Evolutionary conservation across 2,797 vertebrate species (phyloP).

Genomic region (Pithecia hirsuta): DNA sequence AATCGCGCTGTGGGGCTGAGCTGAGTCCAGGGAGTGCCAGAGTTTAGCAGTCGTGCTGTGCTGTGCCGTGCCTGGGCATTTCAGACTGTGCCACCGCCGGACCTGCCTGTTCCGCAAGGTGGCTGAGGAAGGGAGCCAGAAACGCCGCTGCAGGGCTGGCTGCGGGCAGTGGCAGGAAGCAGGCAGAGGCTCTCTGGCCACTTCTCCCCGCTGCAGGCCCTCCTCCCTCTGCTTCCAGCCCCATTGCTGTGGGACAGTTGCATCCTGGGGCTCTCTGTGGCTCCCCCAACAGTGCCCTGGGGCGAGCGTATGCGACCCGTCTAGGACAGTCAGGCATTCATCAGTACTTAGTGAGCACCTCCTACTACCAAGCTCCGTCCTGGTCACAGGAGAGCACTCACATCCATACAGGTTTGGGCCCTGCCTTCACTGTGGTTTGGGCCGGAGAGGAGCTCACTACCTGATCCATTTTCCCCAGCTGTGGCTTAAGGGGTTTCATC

Average conservation of each 20-base stretch:
- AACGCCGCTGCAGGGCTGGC: accelerated
- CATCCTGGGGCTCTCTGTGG: background rate
- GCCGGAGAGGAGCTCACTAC: background rate
- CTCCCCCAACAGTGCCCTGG: no score
- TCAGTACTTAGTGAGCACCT: background rate
- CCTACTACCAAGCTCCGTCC: background rate
- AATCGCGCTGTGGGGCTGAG: background rate
- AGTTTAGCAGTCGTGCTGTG: background rate
- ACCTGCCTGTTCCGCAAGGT: no score
- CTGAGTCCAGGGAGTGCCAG: no score
- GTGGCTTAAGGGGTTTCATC: background rate
- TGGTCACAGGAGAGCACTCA: no score
- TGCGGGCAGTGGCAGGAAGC: background rate
- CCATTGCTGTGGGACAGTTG: background rate
- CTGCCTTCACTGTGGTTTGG: background rate
- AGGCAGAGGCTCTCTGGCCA: background rate
- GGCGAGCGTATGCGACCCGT: accelerated
- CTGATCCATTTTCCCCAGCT: background rate
- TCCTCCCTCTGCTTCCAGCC: background rate
- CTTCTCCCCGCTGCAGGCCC: no score
- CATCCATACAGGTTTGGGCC: no score
- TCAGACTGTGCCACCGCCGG: background rate
- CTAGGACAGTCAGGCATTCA: no score
- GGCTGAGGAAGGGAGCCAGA: background rate
- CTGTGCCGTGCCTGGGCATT: no score